Evolutionary conservation across 2,888 invertebrate species (phyloP).

Genomic region (Athripsodes cinereus): DNA sequence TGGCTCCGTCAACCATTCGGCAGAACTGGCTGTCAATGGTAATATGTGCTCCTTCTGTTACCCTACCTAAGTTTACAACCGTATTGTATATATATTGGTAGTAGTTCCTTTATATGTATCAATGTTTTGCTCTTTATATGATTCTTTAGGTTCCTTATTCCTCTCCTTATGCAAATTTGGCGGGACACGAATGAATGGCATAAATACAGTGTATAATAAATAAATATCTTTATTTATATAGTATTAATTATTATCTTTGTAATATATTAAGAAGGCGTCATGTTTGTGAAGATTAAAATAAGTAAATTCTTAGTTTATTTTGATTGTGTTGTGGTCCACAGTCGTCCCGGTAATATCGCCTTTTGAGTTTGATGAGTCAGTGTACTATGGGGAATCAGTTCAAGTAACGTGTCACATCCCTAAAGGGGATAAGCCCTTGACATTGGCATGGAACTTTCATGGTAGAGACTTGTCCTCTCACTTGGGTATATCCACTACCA

Average conservation of each 20-base stretch:
- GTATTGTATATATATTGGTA: background rate
- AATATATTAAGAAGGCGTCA: no score
- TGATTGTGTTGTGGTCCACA: constrained; percentile 35
- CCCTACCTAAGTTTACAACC: background rate
- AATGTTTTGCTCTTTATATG: background rate
- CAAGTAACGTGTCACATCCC: constrained; percentile 47
- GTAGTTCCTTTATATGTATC: background rate
- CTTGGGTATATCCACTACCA: constrained; percentile 57
- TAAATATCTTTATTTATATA: no score
- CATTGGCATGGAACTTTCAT: constrained; percentile 64
- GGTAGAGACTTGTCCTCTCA: constrained; percentile 41
- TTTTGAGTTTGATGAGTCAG: constrained; percentile 54
- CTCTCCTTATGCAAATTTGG: constrained; percentile 19
- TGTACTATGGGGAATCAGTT: constrained; percentile 53
- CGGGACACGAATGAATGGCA: constrained; percentile 12
- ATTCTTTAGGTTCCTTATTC: background rate
- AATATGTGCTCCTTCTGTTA: constrained; percentile 4
- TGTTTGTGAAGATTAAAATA: no score
- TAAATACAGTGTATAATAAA: no score
- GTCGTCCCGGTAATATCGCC: constrained; percentile 56
- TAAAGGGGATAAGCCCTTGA: constrained; percentile 67
- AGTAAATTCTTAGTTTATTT: no score
- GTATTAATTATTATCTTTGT: no score
- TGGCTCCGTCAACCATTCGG: constrained; percentile 42
- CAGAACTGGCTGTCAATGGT: constrained; percentile 30